Percentiles rank a stretch among this genome's conserved stretches.
These are phyloP conservation scores for Tetraodon nigroviridis DNA, from an alignment of 2,113 vertebrate genomes.

Conservation along the genomic window DNA sequence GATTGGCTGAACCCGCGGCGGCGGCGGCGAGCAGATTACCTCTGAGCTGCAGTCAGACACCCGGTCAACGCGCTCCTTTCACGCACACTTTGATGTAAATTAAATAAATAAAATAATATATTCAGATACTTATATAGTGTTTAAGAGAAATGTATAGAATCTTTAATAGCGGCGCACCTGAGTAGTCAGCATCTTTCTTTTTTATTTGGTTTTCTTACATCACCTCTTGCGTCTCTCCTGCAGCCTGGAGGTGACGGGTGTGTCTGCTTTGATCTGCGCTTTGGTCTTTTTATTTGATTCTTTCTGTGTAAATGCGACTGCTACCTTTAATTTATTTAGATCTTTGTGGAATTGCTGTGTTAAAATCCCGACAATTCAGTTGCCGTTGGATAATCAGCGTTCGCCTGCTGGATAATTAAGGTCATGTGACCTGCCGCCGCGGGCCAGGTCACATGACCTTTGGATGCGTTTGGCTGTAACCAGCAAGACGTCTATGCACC, in stretches of 20 bases:
- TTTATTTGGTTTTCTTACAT: slow-evolving; percentile 43
- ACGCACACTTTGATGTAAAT: slow-evolving; percentile 66
- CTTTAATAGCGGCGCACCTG: slow-evolving; percentile 73
- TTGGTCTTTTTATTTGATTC: slow-evolving; percentile 10
- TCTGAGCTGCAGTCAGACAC: no score
- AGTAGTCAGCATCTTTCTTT: slow-evolving; percentile 64
- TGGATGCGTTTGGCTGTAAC: background rate
- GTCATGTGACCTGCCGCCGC: slow-evolving; percentile 10
- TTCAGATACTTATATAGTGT: slow-evolving; percentile 74
- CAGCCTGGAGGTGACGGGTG: slow-evolving; percentile 21
- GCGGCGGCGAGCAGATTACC: slow-evolving; percentile 34
- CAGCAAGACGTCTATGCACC: slow-evolving; percentile 45
- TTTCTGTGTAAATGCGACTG: slow-evolving; percentile 39
- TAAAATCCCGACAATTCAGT: slow-evolving; percentile 60
- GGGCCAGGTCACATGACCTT: background rate
- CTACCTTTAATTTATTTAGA: slow-evolving; percentile 59
- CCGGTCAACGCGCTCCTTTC: slow-evolving; percentile 40
- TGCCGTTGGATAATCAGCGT: slow-evolving; percentile 71
- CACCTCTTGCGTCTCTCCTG: slow-evolving; percentile 49
- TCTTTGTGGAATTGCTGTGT: slow-evolving; percentile 54
- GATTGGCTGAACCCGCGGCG: slow-evolving; percentile 26
- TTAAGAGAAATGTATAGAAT: slow-evolving; percentile 75
- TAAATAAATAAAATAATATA: slow-evolving; percentile 75
- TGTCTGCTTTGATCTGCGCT: slow-evolving; percentile 64
- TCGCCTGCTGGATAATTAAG: slow-evolving; percentile 4